Evolutionary conservation across 2,113 vertebrate genomes (phyloP).

Genomic region (Phylloscopus trochiloides): DNA sequence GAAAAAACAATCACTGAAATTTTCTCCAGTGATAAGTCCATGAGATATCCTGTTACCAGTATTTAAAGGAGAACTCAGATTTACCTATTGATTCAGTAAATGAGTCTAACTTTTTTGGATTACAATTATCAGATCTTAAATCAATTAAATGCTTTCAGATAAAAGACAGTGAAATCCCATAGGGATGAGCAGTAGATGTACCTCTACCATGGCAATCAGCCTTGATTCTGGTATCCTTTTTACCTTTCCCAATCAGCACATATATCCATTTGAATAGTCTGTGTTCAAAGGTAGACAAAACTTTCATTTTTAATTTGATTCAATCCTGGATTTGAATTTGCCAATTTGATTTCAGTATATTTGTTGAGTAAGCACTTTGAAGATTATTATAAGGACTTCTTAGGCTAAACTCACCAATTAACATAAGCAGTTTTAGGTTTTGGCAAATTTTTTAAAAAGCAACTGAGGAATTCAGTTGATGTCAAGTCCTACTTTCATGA

Average conservation of each 20-base stretch:
- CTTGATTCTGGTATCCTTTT: fast-evolving
- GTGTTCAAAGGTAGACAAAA: neutral
- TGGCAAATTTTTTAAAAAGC: neutral
- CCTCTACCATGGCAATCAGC: neutral
- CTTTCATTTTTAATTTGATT: neutral
- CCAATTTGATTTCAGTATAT: neutral
- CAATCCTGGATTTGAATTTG: neutral
- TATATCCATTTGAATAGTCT: neutral
- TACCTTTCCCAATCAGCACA: neutral
- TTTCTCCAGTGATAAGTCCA: neutral
- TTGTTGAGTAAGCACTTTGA: neutral
- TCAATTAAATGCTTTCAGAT: neutral
- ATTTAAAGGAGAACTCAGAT: neutral
- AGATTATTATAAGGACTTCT: constrained; percentile 11
- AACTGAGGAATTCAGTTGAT: constrained; percentile 31
- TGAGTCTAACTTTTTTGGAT: neutral
- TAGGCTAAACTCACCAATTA: constrained; percentile 40
- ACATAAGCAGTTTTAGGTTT: constrained; percentile 33
- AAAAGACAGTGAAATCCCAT: neutral
- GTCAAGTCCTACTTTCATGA: constrained; percentile 21
- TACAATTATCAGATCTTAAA: neutral
- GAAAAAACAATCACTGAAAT: neutral
- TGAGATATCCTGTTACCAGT: neutral
- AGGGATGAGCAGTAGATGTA: neutral
- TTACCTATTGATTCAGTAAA: neutral